Percentiles rank a stretch among this genome's conserved stretches.
phyloP scores from a whole-genome alignment of 2,113 vertebrate genomes.

The Perca flavescens region DNA sequence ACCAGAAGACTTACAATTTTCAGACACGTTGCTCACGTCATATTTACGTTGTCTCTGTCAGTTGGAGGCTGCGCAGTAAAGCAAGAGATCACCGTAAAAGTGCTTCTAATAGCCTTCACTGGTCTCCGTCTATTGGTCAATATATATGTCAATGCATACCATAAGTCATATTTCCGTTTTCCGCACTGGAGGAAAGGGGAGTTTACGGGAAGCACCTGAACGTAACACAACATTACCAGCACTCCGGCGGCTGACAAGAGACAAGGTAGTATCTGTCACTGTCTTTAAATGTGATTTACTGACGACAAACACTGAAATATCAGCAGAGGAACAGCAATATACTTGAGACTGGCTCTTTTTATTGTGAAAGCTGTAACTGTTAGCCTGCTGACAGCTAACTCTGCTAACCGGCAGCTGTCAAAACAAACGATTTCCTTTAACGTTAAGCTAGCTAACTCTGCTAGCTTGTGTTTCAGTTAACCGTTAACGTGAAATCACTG shows the following conservation, averaged over 20 bases:
- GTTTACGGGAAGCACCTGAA: slow-evolving; percentile 59
- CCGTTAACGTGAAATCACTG: slow-evolving; percentile 24
- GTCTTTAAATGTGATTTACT: neutral
- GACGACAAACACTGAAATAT: neutral
- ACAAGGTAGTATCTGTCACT: slow-evolving; percentile 40
- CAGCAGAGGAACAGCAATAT: fast-evolving
- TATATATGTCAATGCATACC: neutral
- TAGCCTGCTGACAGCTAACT: neutral
- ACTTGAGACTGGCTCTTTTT: neutral
- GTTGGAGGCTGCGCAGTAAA: too few species aligned
- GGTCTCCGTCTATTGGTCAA: too few species aligned
- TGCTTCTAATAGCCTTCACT: too few species aligned
- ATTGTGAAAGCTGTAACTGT: neutral
- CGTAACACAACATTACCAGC: slow-evolving; percentile 15
- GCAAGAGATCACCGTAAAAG: too few species aligned
- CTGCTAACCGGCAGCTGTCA: slow-evolving; percentile 49
- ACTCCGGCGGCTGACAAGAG: slow-evolving; percentile 7
- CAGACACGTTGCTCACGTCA: too few species aligned
- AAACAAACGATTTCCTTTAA: slow-evolving; percentile 56
- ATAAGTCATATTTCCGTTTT: slow-evolving; percentile 20
- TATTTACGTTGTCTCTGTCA: too few species aligned
- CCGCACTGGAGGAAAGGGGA: neutral
- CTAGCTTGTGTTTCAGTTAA: slow-evolving; percentile 26
- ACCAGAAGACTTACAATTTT: too few species aligned
- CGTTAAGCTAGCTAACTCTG: slow-evolving; percentile 42